Percentiles rank a stretch among this genome's conserved stretches.
phyloP scores from a whole-genome alignment of 2,113 vertebrate species.

The Circaetus cinerascens region DNA sequence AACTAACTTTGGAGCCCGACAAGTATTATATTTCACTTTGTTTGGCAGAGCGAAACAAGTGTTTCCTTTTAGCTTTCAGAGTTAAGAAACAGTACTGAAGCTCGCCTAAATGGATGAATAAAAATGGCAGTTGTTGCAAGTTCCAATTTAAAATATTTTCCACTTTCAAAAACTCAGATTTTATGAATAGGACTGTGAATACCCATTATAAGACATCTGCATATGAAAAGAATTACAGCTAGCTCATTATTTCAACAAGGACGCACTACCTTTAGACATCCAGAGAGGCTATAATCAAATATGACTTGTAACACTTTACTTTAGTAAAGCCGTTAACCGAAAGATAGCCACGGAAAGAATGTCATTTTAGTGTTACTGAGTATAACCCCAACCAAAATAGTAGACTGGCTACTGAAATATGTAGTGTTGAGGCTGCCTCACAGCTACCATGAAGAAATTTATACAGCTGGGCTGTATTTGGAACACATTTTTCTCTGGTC shows the following conservation, averaged over 20 bases:
- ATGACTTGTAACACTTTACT: fast-evolving
- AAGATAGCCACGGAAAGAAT: fast-evolving
- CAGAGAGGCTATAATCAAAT: background rate
- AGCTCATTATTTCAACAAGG: background rate
- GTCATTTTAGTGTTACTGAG: background rate
- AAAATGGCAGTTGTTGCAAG: background rate
- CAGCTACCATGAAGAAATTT: background rate
- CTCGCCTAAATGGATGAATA: background rate
- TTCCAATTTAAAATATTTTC: background rate
- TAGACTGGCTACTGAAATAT: background rate
- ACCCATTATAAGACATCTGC: background rate
- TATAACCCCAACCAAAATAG: background rate
- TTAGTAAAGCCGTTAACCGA: background rate
- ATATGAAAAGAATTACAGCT: background rate
- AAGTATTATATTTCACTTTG: background rate
- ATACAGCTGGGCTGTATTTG: background rate
- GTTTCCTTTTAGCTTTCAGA: background rate
- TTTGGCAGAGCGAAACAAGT: background rate
- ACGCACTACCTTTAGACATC: fast-evolving
- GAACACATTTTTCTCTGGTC: background rate
- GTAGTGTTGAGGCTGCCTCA: background rate
- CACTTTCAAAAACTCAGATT: background rate
- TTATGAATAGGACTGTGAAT: background rate
- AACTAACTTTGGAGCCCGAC: background rate
- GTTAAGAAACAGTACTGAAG: background rate